Evolutionary conservation across 2,113 vertebrate genomes (phyloP).

Genomic region (Neomonachus schauinslandi): DNA sequence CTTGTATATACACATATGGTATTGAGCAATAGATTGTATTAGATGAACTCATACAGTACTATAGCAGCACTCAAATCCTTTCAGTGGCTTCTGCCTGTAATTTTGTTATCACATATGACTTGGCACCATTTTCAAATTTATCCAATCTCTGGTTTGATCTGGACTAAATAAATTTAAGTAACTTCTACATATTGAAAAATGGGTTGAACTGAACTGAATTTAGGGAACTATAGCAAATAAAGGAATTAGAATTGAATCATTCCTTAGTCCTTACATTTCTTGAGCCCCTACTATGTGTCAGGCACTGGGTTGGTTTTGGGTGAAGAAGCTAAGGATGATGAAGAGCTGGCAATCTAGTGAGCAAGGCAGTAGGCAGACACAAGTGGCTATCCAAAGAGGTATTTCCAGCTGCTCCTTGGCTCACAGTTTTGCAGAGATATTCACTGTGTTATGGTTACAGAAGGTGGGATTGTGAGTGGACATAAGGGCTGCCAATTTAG

Average conservation of each 20-base stretch:
- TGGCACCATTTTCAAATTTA: not conserved
- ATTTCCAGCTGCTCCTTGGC: not conserved
- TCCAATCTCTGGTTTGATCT: not conserved
- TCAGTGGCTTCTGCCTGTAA: not conserved
- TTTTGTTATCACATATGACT: conserved; percentile 1
- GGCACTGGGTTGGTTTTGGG: not conserved
- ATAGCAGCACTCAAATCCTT: not conserved
- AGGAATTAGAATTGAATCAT: not conserved
- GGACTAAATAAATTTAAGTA: not conserved
- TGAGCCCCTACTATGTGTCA: not conserved
- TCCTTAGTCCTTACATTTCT: not conserved
- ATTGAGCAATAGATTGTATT: not conserved
- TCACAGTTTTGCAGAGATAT: conserved; percentile 30
- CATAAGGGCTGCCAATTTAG: not conserved
- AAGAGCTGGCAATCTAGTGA: not conserved
- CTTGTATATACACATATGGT: not conserved
- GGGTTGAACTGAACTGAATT: not conserved
- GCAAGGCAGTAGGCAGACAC: not conserved
- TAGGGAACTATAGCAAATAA: not conserved
- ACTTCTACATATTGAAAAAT: not conserved
- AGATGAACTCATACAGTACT: not conserved
- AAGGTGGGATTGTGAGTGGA: not conserved
- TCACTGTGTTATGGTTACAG: not conserved
- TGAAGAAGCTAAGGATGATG: not conserved
- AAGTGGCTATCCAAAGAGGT: not conserved